Conservation (phyloP, 35 echinoderm and acorn worm genomes). For the Lytechinus variegatus region DNA sequence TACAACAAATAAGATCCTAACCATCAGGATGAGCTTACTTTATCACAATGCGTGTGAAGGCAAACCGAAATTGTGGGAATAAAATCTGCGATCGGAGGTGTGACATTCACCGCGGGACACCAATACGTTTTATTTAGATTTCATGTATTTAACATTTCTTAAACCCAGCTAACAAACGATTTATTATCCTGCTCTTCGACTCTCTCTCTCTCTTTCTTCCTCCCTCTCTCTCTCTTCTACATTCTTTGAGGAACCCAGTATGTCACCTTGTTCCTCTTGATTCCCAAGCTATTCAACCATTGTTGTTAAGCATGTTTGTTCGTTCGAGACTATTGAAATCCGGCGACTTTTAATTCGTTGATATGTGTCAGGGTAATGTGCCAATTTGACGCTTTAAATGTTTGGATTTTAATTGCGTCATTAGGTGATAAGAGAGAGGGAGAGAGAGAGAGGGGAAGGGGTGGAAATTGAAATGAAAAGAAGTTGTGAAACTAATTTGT, state of each 20-base stretch:
- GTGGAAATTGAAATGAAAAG: background rate
- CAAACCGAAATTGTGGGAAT: background rate
- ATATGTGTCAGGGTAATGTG: conserved; percentile 27
- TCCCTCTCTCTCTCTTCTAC: too few species aligned
- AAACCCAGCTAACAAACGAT: background rate
- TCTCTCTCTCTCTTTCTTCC: too few species aligned
- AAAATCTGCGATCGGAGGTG: background rate
- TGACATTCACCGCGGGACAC: background rate
- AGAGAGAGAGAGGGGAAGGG: background rate
- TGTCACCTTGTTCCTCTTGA: background rate
- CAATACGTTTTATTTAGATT: conserved; percentile 5
- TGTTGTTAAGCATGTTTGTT: conserved; percentile 27
- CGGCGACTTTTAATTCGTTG: conserved; percentile 41
- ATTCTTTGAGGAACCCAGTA: background rate
- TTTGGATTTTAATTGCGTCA: conserved; percentile 9
- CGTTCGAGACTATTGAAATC: background rate
- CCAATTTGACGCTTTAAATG: conserved; percentile 21
- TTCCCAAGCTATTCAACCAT: background rate
- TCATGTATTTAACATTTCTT: background rate
- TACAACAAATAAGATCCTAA: too few species aligned
- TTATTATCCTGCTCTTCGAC: background rate
- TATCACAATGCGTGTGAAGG: background rate
- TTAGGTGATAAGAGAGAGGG: background rate
- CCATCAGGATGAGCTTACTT: too few species aligned
- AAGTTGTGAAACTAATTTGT: background rate